A percentile compares a stretch with the other conserved stretches of the same genome.
Evolutionary conservation across 1,140 invertebrate genomes (phyloP).

Genomic region (Pseudomyrmex dendroicus): DNA sequence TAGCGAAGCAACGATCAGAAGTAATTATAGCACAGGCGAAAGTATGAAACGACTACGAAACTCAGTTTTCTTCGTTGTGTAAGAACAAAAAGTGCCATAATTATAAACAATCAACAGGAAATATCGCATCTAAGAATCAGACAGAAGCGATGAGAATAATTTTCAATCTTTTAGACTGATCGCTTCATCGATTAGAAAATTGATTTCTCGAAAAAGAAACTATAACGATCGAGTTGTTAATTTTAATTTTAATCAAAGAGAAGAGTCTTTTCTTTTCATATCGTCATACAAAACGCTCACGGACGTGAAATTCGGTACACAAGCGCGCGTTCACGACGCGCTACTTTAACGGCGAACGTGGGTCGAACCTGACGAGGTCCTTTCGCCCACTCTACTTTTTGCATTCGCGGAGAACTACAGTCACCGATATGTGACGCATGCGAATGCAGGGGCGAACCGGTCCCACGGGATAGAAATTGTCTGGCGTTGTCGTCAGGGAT

Average conservation of each 20-base stretch:
- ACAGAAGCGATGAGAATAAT: not conserved
- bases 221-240: no score
- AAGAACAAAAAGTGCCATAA: constrained; percentile 11
- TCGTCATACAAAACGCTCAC: no score
- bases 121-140: not conserved
- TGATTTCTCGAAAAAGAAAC: no score
- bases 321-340: constrained; percentile 18
- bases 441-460: constrained; percentile 70
- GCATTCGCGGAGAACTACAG: constrained; percentile 57
- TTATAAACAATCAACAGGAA: not conserved
- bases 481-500: constrained; percentile 22
- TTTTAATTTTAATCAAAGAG: no score
- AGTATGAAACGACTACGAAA: constrained; percentile 20
- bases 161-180: not conserved
- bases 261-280: no score
- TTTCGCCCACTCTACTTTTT: constrained; percentile 67
- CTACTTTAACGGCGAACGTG: constrained; percentile 59
- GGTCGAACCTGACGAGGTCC: constrained; percentile 62
- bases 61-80: constrained; percentile 1
- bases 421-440: constrained; percentile 64
- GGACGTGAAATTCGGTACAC: constrained; percentile 6
- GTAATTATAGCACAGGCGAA: constrained; percentile 24
- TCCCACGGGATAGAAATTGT: constrained; percentile 57
- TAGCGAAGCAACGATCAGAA: constrained; percentile 25
- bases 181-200: not conserved